Evolutionary conservation across 2,797 vertebrate genomes (phyloP), one percentile per base, ranked within the genome.

Genomic region (Dromococcyx pavoninus): DNA sequence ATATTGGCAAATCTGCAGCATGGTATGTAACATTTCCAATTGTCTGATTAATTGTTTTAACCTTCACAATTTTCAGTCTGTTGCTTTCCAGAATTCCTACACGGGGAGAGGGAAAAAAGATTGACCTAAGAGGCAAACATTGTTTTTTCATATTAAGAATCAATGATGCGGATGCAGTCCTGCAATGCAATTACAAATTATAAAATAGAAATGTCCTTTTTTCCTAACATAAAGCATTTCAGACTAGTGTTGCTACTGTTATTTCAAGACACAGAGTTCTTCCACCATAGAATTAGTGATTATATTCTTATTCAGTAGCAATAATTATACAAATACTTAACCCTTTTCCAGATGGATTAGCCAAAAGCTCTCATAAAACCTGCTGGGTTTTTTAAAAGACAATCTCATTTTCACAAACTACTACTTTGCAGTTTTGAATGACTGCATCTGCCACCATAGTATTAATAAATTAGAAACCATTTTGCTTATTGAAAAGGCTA

Each of bases 41-140:
- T 70, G 96, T 97, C 98, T 99, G 99, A 86, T 98, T 97, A 60
- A 99, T 98, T 41, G 98, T 98, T 57, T 97, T 97, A n/a, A 97
- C 87, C 76, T 96, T 98, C 7, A 99, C 93, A 2, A 99, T 98
- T 32, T 98, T 98, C 95, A 99, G 97, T 35, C 99, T 98, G 95
- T 99, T 99, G 82, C 99, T 99, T 97, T 99, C 99, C 98, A 99
- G 91, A 95, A 99, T 99, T 94, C 99, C 99, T 99, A 66, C 2
- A 75, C 41, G 33, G 41, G 66, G 41, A 5, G 60, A 53, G 8
- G 11, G 11, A 11, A 17, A 1, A 51, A 41, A 85, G 24, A 48
- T 2, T 62, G 17, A 90, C 41, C 61, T 51, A 53, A 88, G 71
- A 61, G 43, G 53, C 28, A 54, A 77, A 76, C 9, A 44, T 14